Base-by-base conservation (phyloP, 1,140 invertebrate genomes). In the Thalassaphorura encarpata region DNA sequence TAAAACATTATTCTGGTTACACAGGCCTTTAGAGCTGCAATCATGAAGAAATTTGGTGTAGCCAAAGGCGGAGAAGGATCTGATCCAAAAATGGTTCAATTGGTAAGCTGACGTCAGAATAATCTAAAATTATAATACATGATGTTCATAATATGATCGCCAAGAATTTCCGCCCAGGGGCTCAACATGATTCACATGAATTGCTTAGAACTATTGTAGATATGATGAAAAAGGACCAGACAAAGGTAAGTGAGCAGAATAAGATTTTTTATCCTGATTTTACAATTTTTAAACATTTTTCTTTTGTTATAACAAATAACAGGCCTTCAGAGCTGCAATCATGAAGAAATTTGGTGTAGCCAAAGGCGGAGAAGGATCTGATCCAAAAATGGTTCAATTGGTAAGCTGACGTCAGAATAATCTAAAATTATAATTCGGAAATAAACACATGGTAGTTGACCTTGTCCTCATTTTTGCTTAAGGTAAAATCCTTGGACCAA, bases 131-230 rank as follows among this genome's bases (percentile, higher is more conserved):
- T n/a, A n/a, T n/a, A n/a, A n/a, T n/a, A n/a, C n/a, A n/a, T n/a
- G n/a, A n/a, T n/a, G n/a, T n/a, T n/a, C n/a, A n/a, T n/a, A n/a
- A n/a, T n/a, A n/a, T n/a, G n/a, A n/a, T 53, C 18, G 5, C 21
- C 16, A 26, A 11, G 29, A 33, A 8, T 8, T 21, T 36, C 33
- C 33, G 15, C 6, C 89, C 89, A n/a, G 90, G 83, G 26, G 86
- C 91, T 63, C 94, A 98, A 70, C 94, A 98, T 68, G 95, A 99
- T 73, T 83, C 93, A 11, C 95, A 98, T 68, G 95, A 99, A 71
- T 71, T 97, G 47, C 74, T 99, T 8, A 73, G 92, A 53, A 40
- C 47, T 21, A 42, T 64, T 19, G 41, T 64, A 1, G 62, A 64
- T 46, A 61, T 62, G 55, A 54, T 64, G 59, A 64, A 64, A 33